Percentiles rank a stretch among this genome's conserved stretches.
phyloP scores from a whole-genome alignment of 2,113 vertebrate species.

The Engraulis encrasicolus region DNA sequence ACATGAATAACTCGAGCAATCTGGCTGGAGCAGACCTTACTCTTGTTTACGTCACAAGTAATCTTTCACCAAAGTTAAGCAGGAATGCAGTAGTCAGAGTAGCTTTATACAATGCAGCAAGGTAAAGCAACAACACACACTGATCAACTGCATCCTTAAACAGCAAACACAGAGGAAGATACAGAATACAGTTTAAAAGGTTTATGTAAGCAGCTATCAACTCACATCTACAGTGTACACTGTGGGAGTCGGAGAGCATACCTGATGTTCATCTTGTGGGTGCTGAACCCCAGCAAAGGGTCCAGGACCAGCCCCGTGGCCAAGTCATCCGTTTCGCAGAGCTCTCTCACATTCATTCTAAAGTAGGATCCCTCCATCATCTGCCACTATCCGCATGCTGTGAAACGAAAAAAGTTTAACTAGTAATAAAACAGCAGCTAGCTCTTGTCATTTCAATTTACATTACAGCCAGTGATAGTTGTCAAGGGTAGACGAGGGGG shows the following conservation, averaged over 20 bases:
- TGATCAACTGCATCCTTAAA: not conserved
- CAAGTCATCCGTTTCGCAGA: slow-evolving; percentile 98
- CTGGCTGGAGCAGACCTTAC: not conserved
- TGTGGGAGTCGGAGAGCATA: slow-evolving; percentile 62
- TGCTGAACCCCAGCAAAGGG: slow-evolving; percentile 96
- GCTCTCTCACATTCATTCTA: slow-evolving; percentile 98
- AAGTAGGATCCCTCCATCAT: slow-evolving; percentile 77
- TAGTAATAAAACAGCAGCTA: not conserved
- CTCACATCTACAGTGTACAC: not conserved
- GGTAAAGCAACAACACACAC: not conserved
- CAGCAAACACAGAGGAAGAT: no score
- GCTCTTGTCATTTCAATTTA: not conserved
- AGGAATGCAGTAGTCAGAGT: not conserved
- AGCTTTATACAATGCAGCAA: not conserved
- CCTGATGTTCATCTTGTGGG: slow-evolving; percentile 99
- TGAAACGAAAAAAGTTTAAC: slow-evolving; percentile 31
- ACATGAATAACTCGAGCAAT: not conserved
- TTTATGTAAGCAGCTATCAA: no score
- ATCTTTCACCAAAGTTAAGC: not conserved
- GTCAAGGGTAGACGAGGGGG: not conserved
- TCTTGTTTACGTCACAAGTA: not conserved
- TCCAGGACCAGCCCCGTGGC: slow-evolving; percentile 98
- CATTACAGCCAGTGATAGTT: not conserved
- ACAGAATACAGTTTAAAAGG: not conserved
- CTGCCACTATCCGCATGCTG: slow-evolving; percentile 83